These are phyloP conservation scores for Agriopis leucophaearia DNA, from an alignment of 2,888 invertebrate species.

Conservation along the genomic window DNA sequence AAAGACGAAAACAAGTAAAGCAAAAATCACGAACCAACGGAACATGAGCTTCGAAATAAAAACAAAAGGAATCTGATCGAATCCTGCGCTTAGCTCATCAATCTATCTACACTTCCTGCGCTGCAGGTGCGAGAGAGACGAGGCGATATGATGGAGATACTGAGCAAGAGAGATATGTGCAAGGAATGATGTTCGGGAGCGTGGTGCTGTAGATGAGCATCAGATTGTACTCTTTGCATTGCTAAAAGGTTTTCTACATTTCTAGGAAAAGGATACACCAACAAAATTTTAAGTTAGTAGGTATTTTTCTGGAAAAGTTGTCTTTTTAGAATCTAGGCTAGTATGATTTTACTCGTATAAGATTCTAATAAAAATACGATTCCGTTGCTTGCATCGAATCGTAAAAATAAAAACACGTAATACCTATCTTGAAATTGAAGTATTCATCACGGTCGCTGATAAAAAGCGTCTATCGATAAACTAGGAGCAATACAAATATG, in stretches of 20 bases:
- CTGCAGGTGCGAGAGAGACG: slow-evolving; percentile 60
- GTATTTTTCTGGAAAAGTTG: not conserved
- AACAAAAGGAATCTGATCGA: slow-evolving; percentile 26
- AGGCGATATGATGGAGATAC: slow-evolving; percentile 23
- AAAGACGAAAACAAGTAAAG: slow-evolving; percentile 4
- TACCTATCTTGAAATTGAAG: slow-evolving; percentile 4
- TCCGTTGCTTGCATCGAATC: not conserved
- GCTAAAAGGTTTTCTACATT: not conserved
- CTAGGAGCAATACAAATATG: slow-evolving; percentile 26
- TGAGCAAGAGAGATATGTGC: slow-evolving; percentile 49
- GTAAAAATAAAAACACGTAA: not conserved
- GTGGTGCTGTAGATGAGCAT: slow-evolving; percentile 58
- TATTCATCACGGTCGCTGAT: slow-evolving; percentile 41
- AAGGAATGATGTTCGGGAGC: slow-evolving; percentile 52
- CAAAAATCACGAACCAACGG: slow-evolving; percentile 24
- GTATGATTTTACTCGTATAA: not conserved
- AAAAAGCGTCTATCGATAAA: slow-evolving; percentile 22
- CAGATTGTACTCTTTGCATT: slow-evolving; percentile 45
- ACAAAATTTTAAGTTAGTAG: not conserved
- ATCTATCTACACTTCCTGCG: slow-evolving; percentile 76
- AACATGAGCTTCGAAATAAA: slow-evolving; percentile 28
- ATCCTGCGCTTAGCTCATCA: slow-evolving; percentile 73
- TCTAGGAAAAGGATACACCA: not conserved
- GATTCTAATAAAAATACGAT: not conserved
- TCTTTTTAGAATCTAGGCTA: not conserved